Base-by-base conservation (phyloP, 2,888 invertebrate genomes). In the Platynereis dumerilii region DNA sequence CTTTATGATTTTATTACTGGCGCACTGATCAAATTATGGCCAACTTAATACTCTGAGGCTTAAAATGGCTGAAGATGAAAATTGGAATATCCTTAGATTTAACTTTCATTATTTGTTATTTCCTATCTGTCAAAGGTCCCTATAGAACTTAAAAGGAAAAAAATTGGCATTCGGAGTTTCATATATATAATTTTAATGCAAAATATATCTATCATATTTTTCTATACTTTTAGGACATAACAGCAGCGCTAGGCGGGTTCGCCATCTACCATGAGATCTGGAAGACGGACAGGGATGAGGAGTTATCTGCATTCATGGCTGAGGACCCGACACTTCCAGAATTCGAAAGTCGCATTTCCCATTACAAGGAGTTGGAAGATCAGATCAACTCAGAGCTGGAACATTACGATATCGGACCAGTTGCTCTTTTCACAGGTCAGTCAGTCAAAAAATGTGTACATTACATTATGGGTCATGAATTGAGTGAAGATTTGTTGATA, bases 211-310 rank as follows among this genome's bases (percentile, higher is more conserved):
- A 34, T 34, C 5, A 7, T 12, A 34, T 39, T 22, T 12, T 58
- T 39, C 24, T 39, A 10, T 28, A 44, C 63, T 76, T 76, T 1
- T 78, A 92, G 92, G 94, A 95, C 82, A 87, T 95, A 60, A 89
- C 88, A 52, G 89, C 88, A 17, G 91, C 94, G 72, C 88, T 96
- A 54, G 90, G 91, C 75, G 88, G 90, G 74, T 96, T 96, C 93
- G 89, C 91, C 26, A 92, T 92, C 0, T 96, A 95, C 82, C 91
- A 91, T 80, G 74, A 74, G 22, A 77, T 85, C 69, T 85, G 85
- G 85, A 77, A 78, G 69, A 73, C 73, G 28, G 80, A 84, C 52
- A 74, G 83, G 2, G 83, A 84, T n/a, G 75, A 76, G 17, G 81
- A 81, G 27, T 74, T 87, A 20, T 81, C 80, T 59, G 78, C 79